Conservation (phyloP, 2,113 vertebrate species). For the Cavia aperea region DNA sequence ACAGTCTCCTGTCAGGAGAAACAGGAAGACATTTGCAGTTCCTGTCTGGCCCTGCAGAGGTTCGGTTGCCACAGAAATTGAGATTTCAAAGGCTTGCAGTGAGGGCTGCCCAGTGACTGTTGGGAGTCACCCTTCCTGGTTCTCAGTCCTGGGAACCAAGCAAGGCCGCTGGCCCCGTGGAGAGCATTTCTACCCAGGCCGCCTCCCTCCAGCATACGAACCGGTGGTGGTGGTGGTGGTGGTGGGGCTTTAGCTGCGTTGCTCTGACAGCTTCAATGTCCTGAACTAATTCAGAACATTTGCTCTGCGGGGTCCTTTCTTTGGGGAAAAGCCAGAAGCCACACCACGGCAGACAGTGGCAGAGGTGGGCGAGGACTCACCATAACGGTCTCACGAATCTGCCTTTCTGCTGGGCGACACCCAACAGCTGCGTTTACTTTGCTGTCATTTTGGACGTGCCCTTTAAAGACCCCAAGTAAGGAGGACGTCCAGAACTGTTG, state of each 20-base stretch:
- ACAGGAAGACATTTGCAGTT: too few relatives aligned
- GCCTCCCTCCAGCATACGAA: background rate
- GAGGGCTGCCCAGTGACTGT: background rate
- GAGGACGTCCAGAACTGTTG: background rate
- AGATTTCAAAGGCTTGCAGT: background rate
- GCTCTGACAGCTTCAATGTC: background rate
- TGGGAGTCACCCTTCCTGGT: accelerated
- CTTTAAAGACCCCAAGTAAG: background rate
- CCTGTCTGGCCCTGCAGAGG: background rate
- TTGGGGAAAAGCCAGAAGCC: background rate
- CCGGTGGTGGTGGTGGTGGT: too few relatives aligned
- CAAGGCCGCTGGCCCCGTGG: too few relatives aligned
- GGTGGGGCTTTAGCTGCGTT: background rate
- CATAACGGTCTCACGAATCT: background rate
- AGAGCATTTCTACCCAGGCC: too few relatives aligned
- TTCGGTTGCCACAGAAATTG: background rate
- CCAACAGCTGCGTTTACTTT: background rate
- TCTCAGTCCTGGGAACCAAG: background rate
- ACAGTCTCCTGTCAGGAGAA: background rate
- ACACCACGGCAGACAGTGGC: accelerated
- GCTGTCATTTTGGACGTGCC: background rate
- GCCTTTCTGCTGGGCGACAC: background rate
- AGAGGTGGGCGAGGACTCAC: background rate
- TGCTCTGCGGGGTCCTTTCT: background rate
- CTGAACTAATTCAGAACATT: background rate